Evolutionary conservation across 2,113 vertebrate species (phyloP), one percentile per base, ranked within the genome.

Genomic region (Gulo gulo): DNA sequence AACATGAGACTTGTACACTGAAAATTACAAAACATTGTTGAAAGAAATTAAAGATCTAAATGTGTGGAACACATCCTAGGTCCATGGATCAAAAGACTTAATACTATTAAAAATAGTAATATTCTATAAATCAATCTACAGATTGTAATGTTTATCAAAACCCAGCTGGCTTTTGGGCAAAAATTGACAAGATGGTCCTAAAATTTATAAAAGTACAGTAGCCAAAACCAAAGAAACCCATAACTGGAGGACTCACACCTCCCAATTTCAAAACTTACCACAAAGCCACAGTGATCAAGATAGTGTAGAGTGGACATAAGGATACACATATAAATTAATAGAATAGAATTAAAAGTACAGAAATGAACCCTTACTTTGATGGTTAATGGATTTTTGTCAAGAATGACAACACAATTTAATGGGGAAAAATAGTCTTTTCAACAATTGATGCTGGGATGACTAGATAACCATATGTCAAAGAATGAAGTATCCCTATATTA

Each of bases 361-460:
- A 94, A 96, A 93, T 81, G 86, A 94, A 97, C 36, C 24, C 24
- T 82, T 71, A 69, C 26, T 15, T 61, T 94, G 42, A 93, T 42
- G 73, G 31, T 74, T 59, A 96, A 81, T 83, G 92, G 84, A 93
- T 67, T 96, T 96, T 96, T 86, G 21, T 87, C 39, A 86, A 76
- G 52, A 55, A 7, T 78, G 47, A 18, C 71, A 84, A 84, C 36
- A 76, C 26, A 90, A 95, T 55, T 84, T 87, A 82, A 61, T 90
- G 45, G 47, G 18, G 45, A 65, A 78, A 78, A 65, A 91, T 23
- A 57, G 26, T 84, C 36, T 52, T 73, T 73, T 42, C 71, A 95
- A 65, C 36, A 73, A 97, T 59, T 52, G 24, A 55, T 87, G 74
- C 76, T 80, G n/a, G 29, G 36, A 78, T 23, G 57, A 36, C 39